Conservation (phyloP, 2,888 invertebrate genomes). For the Lomographa bimaculata region DNA sequence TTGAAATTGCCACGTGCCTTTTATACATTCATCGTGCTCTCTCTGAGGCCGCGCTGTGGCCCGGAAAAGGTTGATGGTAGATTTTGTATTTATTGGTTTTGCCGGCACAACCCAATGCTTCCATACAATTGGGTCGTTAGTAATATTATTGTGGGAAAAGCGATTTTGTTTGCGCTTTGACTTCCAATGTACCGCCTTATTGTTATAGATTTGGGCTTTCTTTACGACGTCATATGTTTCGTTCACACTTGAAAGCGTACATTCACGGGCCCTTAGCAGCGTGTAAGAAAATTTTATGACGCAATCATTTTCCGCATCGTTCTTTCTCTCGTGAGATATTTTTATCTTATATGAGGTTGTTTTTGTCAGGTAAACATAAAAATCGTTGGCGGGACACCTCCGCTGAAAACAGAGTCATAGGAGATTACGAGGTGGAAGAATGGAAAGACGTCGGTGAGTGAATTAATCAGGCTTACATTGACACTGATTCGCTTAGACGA, state of each 20-base stretch:
- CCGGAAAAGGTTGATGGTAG: conserved; percentile 65
- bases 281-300: conserved; percentile 57
- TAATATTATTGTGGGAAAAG: conserved; percentile 79
- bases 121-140: conserved; percentile 81
- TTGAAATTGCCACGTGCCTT: conserved; percentile 57
- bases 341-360: conserved; percentile 43
- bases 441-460: conserved; percentile 88
- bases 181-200: conserved; percentile 73
- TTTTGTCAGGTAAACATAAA: conserved; percentile 80
- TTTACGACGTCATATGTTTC: conserved; percentile 66
- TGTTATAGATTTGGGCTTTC: conserved; percentile 74
- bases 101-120: conserved; percentile 71
- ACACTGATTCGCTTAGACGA: neutral
- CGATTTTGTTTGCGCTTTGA: conserved; percentile 80
- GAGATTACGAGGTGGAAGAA: conserved; percentile 89
- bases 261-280: conserved; percentile 57
- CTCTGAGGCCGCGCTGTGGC: conserved; percentile 48
- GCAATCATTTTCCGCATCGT: conserved; percentile 53
- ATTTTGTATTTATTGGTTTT: conserved; percentile 81
- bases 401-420: conserved; percentile 84
- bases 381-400: conserved; percentile 82
- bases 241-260: conserved; percentile 62
- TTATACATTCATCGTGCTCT: conserved; percentile 65
- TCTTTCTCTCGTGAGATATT: conserved; percentile 43
- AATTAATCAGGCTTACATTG: conserved; percentile 11